Evolutionary conservation across 1,140 invertebrate genomes (phyloP).

Genomic region (Antheraea pernyi): DNA sequence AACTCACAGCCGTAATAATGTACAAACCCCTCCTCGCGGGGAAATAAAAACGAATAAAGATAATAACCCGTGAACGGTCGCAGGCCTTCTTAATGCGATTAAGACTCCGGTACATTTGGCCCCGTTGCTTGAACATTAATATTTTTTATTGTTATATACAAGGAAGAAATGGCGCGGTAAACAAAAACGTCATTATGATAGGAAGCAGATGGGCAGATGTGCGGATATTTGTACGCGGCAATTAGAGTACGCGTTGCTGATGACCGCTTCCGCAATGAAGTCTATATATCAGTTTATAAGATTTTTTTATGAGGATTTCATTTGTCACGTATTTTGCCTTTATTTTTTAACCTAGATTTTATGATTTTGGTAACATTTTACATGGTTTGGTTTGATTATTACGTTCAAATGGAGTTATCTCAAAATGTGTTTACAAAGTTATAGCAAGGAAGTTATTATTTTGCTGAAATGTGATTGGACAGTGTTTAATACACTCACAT

Average conservation of each 20-base stretch:
- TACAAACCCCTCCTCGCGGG: constrained; percentile 24
- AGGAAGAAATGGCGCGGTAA: constrained; percentile 61
- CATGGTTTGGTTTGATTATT: no score
- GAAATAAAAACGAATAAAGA: constrained; percentile 60
- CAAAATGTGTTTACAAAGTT: no score
- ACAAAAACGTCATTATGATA: constrained; percentile 60
- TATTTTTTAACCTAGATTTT: no score
- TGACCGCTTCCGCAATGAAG: background rate
- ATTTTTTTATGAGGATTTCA: no score
- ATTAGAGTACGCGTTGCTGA: background rate
- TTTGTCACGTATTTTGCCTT: no score
- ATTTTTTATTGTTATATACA: constrained; percentile 62
- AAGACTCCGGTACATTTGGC: constrained; percentile 50
- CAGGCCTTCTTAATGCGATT: constrained; percentile 68
- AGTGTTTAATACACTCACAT: no score
- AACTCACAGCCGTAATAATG: constrained; percentile 47
- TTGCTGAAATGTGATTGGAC: no score
- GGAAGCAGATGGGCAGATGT: constrained; percentile 29
- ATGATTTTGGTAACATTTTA: no score
- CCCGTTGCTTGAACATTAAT: constrained; percentile 45
- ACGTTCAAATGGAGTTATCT: no score
- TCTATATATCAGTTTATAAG: background rate
- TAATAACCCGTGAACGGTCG: constrained; percentile 65
- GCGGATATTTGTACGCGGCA: constrained; percentile 7
- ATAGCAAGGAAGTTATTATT: no score